Evolutionary conservation across 2,113 vertebrate species (phyloP).

Genomic region (Channa argus): DNA sequence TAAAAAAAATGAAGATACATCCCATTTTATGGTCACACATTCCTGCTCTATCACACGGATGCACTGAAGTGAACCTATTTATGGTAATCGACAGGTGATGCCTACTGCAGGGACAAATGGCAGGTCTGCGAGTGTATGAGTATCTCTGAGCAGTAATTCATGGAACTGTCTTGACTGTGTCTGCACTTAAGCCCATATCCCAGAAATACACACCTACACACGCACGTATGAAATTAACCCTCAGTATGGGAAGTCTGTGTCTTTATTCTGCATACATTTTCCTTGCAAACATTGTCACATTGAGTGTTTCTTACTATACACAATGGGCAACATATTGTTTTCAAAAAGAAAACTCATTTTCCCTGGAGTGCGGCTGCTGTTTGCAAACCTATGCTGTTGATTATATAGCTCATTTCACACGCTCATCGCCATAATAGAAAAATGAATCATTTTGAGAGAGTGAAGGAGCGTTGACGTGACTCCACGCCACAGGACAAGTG

Average conservation of each 20-base stretch:
- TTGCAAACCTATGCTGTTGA: constrained; percentile 93
- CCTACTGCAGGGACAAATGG: constrained; percentile 71
- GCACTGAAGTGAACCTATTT: constrained; percentile 25
- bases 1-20: neutral
- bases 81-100: constrained; percentile 63
- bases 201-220: constrained; percentile 1
- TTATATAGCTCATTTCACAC: constrained; percentile 97
- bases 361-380: constrained; percentile 86
- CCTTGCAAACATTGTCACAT: constrained; percentile 73
- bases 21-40: constrained; percentile 10
- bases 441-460: constrained; percentile 88
- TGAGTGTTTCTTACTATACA: constrained; percentile 62
- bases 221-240: neutral
- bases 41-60: constrained; percentile 9
- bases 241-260: constrained; percentile 45
- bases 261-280: constrained; percentile 76
- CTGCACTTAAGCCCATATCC: neutral
- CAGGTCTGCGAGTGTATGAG: constrained; percentile 62
- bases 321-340: constrained; percentile 75
- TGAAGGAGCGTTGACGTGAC: constrained; percentile 54
- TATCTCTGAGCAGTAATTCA: constrained; percentile 68
- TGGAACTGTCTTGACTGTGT: constrained; percentile 54
- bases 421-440: constrained; percentile 94
- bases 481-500: constrained; percentile 80
- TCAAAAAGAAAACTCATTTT: constrained; percentile 81